phyloP scores from a whole-genome alignment of 2,888 invertebrate species.

The Cenopis cana region DNA sequence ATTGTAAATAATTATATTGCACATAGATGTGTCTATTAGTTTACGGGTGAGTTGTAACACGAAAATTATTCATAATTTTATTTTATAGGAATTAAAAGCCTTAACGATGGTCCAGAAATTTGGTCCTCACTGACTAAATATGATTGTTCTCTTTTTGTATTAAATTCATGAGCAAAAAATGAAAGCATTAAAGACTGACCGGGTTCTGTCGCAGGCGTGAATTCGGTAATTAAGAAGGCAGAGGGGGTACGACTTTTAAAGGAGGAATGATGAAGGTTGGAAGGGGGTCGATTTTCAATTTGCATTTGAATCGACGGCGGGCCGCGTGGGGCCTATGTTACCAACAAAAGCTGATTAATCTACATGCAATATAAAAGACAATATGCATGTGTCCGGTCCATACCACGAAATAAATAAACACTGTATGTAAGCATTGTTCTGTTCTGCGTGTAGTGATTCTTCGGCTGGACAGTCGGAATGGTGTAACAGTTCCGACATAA shows the following conservation, averaged over 20 bases:
- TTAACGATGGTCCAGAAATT: too few relatives aligned
- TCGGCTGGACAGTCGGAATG: background rate
- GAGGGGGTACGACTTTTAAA: slow-evolving; percentile 46
- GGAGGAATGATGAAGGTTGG: slow-evolving; percentile 54
- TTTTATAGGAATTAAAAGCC: too few relatives aligned
- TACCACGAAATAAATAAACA: slow-evolving; percentile 13
- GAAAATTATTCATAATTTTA: too few relatives aligned
- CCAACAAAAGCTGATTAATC: slow-evolving; percentile 62
- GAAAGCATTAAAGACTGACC: slow-evolving; percentile 54
- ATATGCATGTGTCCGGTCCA: slow-evolving; percentile 44
- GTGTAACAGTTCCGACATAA: slow-evolving; percentile 51
- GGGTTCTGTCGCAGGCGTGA: slow-evolving; percentile 54
- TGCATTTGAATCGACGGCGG: slow-evolving; percentile 63
- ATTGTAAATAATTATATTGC: too few relatives aligned
- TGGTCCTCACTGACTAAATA: background rate
- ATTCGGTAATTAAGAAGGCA: slow-evolving; percentile 60
- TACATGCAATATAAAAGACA: slow-evolving; percentile 56
- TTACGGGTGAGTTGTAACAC: too few relatives aligned
- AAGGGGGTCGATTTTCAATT: slow-evolving; percentile 63
- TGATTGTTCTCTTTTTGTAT: slow-evolving; percentile 12
- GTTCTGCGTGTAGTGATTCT: background rate
- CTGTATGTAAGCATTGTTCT: background rate
- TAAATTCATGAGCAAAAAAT: slow-evolving; percentile 45
- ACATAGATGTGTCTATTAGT: too few relatives aligned
- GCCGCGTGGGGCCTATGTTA: slow-evolving; percentile 50